Base-by-base conservation (phyloP, 2,113 vertebrate genomes). In the Hirundichthys speculiger region DNA sequence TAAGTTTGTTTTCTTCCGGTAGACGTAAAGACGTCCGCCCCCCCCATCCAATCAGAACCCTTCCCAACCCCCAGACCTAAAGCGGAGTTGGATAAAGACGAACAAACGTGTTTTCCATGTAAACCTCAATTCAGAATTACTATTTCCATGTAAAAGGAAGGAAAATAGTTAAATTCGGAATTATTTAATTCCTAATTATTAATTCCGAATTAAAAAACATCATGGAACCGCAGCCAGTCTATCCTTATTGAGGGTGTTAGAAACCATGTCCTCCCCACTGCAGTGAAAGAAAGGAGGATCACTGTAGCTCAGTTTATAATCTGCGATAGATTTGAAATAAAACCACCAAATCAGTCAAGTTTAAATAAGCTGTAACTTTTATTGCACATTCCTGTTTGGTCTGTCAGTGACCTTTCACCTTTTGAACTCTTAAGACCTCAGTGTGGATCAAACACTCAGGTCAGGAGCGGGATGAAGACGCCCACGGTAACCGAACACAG, bases 381-480 rank as follows among this genome's bases (percentile, higher is more conserved):
- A 94, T 94, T 94, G 93, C 93, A 94, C 93, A 93, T 93, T 93
- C 92, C 90, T 91, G 92, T 93, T 93, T 90, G 92, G 92, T 93
- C 92, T 92, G 89, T 90, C 88, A 78, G 73, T 38, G 82, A 87
- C 89, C 83, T 84, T 84, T 87, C 77, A 85, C 77, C 78, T 78
- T 84, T 86, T 70, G 68, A 82, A 80, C 56, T 66, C 64, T 78
- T 73, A 79, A 75, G 82, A 87, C 61, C 80, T 77, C 18, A 67
- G 81, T 80, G 76, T 86, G 13, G 69, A 82, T 85, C 85, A 89
- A 83, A 89, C 89, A 75, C 79, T 89, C 71, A 20, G 75, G 84
- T 80, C 76, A 60, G 60, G 71, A 79, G 76, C 62, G 63, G 77
- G 75, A 79, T 62, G 46, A 57, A 78, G 79, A 76, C 41, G 68